Evolutionary conservation across 2,797 vertebrate genomes (phyloP).

Genomic region (Pteronotus mesoamericanus): DNA sequence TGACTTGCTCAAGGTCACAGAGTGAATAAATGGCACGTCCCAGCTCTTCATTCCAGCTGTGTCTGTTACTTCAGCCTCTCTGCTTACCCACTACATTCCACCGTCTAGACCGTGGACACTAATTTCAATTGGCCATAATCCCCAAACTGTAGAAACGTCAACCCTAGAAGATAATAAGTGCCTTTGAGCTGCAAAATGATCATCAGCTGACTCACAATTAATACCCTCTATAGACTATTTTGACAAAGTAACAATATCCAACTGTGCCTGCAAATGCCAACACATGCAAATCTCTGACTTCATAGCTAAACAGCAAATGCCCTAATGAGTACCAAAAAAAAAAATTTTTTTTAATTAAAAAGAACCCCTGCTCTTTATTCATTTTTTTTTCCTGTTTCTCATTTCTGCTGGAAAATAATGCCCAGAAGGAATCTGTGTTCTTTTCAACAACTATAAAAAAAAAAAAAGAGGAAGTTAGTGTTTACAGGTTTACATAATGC

Average conservation of each 20-base stretch:
- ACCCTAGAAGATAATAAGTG: slow-evolving; percentile 25
- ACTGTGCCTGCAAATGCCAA: slow-evolving; percentile 40
- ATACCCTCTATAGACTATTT: slow-evolving; percentile 56
- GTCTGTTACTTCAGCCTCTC: background rate
- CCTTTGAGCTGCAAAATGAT: slow-evolving; percentile 29
- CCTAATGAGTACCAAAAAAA: background rate
- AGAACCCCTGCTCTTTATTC: background rate
- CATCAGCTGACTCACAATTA: slow-evolving; percentile 48
- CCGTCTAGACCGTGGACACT: background rate
- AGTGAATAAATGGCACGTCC: background rate
- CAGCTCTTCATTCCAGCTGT: background rate
- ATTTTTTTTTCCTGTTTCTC: background rate
- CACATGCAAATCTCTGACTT: background rate
- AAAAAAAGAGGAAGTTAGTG: background rate
- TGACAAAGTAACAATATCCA: slow-evolving; percentile 46
- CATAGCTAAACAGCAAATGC: background rate
- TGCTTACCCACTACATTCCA: background rate
- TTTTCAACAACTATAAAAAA: background rate
- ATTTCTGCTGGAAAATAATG: slow-evolving; percentile 48
- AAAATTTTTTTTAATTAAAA: no score
- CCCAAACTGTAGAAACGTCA: slow-evolving; percentile 14
- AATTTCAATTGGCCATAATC: background rate
- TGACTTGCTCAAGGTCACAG: background rate
- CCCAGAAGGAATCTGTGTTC: slow-evolving; percentile 43
- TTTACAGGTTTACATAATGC: slow-evolving; percentile 53